Base-by-base conservation (phyloP, 2,113 vertebrate species). In the Paradoxurus hermaphroditus region DNA sequence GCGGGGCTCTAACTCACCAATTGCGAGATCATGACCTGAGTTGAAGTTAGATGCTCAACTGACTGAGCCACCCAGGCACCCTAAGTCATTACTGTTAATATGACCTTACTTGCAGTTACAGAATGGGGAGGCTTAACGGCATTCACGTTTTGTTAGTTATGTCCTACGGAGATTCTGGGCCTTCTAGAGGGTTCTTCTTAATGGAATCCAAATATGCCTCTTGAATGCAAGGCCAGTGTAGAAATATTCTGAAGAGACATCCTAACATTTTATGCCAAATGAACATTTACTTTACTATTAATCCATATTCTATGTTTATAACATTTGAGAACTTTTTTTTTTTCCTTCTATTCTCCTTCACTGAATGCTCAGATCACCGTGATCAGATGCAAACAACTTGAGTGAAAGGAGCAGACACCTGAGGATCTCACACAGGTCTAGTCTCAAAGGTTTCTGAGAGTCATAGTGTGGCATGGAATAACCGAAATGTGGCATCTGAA, bases 141-240 rank as follows among this genome's bases (percentile, higher is more conserved):
- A 53, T 81, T 83, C 36, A 29, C 3, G 7, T 77, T 97, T 91
- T 79, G 77, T n/a, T 44, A 70, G 29, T 46, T 95, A 62, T 73
- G 96, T 94, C 93, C 19, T 56, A 86, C 10, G 25, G 85, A 89
- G 91, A 90, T 73, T 90, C 63, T 90, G 44, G 36, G 15, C 51
- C 78, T 25, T 75, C 34, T 85, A 1, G 0, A 83, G 39, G 5
- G 1, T 53, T 92, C n/a, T 92, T n/a, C 95, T 89, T 41, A 95
- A 72, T 44, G n/a, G 31, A 41, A 65, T 36, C 34, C 23, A 93
- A 51, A 77, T 78, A 39, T 72, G n/a, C 29, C 6, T 94, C 56
- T 88, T 90, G 56, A 93, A 72, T 68, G n/a, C 84, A 53, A 19
- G 2, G 7, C 34, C 56, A n/a, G 13, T 67, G 6, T 39, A 83